Evolutionary conservation across 1,140 invertebrate species (phyloP), one percentile per base, ranked within the genome.

Genomic region (Drosophila sp.): DNA sequence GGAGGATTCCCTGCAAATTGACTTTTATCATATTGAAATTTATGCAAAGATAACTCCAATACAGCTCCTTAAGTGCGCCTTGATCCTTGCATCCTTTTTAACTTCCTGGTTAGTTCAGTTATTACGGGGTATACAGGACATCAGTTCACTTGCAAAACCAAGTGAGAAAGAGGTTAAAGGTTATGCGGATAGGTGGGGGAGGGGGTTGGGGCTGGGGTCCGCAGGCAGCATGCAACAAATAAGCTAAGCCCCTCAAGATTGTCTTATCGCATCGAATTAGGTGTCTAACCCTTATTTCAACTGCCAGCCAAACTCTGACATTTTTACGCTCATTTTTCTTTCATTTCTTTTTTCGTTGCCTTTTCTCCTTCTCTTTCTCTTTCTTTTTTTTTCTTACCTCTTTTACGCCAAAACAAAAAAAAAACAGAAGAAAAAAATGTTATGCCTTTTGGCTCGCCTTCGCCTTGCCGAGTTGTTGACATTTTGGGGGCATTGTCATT

Each of bases 241-340:
- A 78, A 75, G 72, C 72, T 75, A 60, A 70, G 76, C 76, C 76
- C 44, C 75, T 68, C 66, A 58, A 78, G 76, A 78, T 78, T 78
- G 76, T 75, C 72, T 78, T 78, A 78, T 78, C 72, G 67, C 76
- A 75, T 71, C 74, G 76, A 78, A 78, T 78, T 78, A 75, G 76
- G 76, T 78, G 76, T 78, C 72, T 78, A 78, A 78, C 76, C 75
- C 75, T 78, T 78, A 75, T 78, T 78, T 70, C 75, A 78, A 70
- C 67, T 75, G 66, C 63, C 66, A 78, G 25, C 60, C 54, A 50
- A 64, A 75, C 72, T 66, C 72, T 75, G 67, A 75, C 66, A 75
- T 70, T 78, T 75, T 77, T 67, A 74, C 75, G 76, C 72, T 75
- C 66, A 64, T 71, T 67, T 60, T 62, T 17, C 25, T 61, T 70